A percentile compares a stretch with the other conserved stretches of the same genome.
phyloP scores from a whole-genome alignment of 2,113 vertebrate genomes.

The Porphyrio hochstetteri region DNA sequence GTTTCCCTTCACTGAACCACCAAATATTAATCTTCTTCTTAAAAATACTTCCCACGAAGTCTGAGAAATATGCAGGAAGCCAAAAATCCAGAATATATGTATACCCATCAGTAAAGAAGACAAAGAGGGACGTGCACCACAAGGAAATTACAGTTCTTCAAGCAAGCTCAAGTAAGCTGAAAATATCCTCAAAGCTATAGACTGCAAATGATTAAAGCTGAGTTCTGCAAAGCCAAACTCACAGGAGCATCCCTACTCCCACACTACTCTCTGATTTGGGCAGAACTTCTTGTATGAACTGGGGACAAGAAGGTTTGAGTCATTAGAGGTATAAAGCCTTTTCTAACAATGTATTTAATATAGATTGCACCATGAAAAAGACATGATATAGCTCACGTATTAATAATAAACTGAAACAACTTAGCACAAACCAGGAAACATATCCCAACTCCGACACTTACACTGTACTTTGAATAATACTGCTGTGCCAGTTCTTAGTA shows the following conservation, averaged over 20 bases:
- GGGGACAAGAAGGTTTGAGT: not conserved
- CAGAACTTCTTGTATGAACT: not conserved
- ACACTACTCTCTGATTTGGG: not conserved
- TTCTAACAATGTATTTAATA: not conserved
- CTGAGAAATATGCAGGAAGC: not conserved
- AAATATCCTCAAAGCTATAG: not conserved
- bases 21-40: not conserved
- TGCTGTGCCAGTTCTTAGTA: not conserved
- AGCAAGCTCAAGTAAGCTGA: not conserved
- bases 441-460: not conserved
- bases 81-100: not conserved
- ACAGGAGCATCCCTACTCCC: not conserved
- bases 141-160: not conserved
- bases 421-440: accelerated
- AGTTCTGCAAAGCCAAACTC: not conserved
- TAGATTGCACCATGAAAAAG: not conserved
- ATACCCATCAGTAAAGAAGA: not conserved
- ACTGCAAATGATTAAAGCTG: not conserved
- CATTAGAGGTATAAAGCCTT: not conserved
- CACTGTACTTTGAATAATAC: not conserved
- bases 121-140: not conserved
- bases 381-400: not conserved
- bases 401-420: not conserved
- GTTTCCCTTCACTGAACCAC: not conserved
- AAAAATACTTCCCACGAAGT: not conserved